Conservation (phyloP, 2,113 vertebrate species). For the Zosterops lateralis region DNA sequence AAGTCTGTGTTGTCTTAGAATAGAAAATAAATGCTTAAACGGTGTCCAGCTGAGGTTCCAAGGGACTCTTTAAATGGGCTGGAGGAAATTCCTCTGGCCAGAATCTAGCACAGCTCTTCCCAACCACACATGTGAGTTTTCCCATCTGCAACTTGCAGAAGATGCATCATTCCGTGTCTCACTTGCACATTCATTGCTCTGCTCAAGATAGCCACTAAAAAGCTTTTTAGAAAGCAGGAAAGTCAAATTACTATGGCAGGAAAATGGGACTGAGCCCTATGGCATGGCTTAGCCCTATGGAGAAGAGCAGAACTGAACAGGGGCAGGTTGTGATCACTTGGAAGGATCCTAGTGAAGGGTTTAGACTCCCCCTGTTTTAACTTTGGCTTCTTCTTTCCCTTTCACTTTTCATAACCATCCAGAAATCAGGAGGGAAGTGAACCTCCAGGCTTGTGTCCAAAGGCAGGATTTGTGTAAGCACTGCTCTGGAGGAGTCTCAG, state of each 20-base stretch:
- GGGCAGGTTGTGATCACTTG: accelerated
- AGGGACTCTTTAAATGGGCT: not conserved
- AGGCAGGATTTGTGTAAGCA: not conserved
- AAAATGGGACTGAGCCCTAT: not conserved
- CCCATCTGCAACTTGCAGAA: not conserved
- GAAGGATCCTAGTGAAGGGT: not conserved
- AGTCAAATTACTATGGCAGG: accelerated
- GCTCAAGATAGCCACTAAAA: not conserved
- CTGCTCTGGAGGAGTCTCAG: not conserved
- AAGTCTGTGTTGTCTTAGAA: not conserved
- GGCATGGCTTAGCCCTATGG: not conserved
- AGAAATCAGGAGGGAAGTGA: not conserved
- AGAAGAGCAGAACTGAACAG: not conserved
- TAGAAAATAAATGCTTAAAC: not conserved
- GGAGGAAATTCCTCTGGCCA: not conserved
- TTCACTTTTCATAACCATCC: not conserved
- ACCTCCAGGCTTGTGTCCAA: not conserved
- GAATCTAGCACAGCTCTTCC: not conserved
- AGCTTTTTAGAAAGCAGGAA: not conserved
- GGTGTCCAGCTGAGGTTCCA: not conserved
- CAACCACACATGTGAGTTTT: not conserved
- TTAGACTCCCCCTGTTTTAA: not conserved
- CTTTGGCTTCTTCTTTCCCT: not conserved
- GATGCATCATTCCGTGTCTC: accelerated
- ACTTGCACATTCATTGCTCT: accelerated